Base-by-base conservation (phyloP, 2,113 vertebrate genomes). In the Toxostoma redivivum region DNA sequence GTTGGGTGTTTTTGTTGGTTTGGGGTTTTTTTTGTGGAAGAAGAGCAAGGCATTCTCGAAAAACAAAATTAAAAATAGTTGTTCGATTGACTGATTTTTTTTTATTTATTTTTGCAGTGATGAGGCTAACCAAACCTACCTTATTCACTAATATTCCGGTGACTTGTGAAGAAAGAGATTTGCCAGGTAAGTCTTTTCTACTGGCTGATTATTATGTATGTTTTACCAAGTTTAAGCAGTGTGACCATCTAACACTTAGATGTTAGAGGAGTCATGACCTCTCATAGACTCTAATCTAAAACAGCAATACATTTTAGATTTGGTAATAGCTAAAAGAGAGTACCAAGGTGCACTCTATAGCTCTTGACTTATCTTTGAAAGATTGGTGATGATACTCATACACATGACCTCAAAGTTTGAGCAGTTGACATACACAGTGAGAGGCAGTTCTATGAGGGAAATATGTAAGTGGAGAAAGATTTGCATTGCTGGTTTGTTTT, bases 141-240 rank as follows among this genome's bases (percentile, higher is more conserved):
- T 98, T 99, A 72, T 99, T 99, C 97, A 99, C 99, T 82, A 99
- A 99, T 97, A 97, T 99, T 97, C 99, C 99, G 0, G 99, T 99
- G 96, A 99, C 99, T 6, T 99, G 99, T 98, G 99, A 99, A 97
- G 99, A 99, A 73, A 97, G 99, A 97, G 99, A 99, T 96, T 98
- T 99, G 44, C 99, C 99, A 98, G 99, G 99, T 99, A 98, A 88
- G 72, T 64, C 8, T 65, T 51, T 65, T 31, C 14, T 89, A 9
- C n/a, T 83, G 33, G 17, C 10, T 62, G 56, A 44, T 74, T 57
- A n/a, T 35, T 62, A 24, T 21, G 30, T 61, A 16, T 2, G 0
- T 83, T 30, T 37, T 81, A 37, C 13, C 15, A 53, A 18, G 11
- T 23, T 71, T 80, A 88, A 90, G 48, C 30, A 65, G 19, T 48